Percentiles rank a stretch among this genome's conserved stretches.
Conservation (phyloP, 1,140 invertebrate species). For the Zaprionus kolodkinae region DNA sequence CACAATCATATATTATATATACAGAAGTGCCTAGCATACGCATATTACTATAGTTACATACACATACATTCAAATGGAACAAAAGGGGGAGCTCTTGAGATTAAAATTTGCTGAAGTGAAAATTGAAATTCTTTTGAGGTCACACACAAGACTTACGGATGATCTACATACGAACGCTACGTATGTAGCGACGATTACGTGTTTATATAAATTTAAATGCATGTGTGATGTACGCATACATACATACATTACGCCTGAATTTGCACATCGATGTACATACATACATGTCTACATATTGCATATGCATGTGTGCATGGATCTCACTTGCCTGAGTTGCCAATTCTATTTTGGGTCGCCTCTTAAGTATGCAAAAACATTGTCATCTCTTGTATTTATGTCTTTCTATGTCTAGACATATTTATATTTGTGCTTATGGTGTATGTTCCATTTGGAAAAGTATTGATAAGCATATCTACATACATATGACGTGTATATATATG, state of each 20-base stretch:
- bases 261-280: not conserved
- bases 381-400: slow-evolving; percentile 26
- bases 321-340: slow-evolving; percentile 37
- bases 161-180: not conserved
- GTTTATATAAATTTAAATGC: slow-evolving; percentile 7
- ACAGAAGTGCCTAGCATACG: not conserved
- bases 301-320: slow-evolving; percentile 26
- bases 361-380: slow-evolving; percentile 47
- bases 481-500: not conserved
- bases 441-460: slow-evolving; percentile 10
- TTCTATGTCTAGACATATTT: slow-evolving; percentile 21
- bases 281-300: not conserved
- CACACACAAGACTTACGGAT: slow-evolving; percentile 9
- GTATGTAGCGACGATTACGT: not conserved
- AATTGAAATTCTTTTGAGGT: slow-evolving; percentile 45
- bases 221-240: slow-evolving; percentile 12
- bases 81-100: not conserved
- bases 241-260: slow-evolving; percentile 7
- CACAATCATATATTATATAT: not conserved
- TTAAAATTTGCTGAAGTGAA: slow-evolving; percentile 38
- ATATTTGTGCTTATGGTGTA: slow-evolving; percentile 17
- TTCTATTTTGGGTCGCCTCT: slow-evolving; percentile 35
- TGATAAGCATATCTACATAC: not conserved
- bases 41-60: not conserved
- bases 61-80: not conserved